Evolutionary conservation across 2,113 vertebrate species (phyloP).

Genomic region (Chamaetylas fuelleborni): DNA sequence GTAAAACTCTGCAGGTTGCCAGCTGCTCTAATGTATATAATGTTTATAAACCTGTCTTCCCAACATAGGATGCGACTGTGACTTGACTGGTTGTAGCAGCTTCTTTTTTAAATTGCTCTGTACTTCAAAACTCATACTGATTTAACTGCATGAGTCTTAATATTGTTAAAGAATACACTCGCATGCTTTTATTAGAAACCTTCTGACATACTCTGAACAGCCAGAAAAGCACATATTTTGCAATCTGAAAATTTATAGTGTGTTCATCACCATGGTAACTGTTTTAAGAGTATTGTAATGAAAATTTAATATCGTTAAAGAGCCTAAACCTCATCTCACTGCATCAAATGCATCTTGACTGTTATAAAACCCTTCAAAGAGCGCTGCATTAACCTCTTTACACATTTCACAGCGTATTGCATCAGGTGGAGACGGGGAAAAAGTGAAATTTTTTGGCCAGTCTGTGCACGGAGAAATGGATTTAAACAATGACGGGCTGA

Average conservation of each 20-base stretch:
- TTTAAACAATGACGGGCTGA: conserved; percentile 90
- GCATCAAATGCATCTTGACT: background rate
- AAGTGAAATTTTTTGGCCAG: conserved; percentile 94
- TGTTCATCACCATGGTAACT: background rate
- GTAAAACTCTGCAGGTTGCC: background rate
- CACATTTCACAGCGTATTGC: conserved; percentile 82
- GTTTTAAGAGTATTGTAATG: background rate
- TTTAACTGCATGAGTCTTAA: background rate
- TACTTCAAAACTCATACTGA: background rate
- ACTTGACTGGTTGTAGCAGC: background rate
- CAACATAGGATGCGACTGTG: background rate
- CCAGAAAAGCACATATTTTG: background rate
- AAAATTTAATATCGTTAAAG: background rate
- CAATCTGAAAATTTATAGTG: background rate
- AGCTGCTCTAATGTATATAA: background rate
- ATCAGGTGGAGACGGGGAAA: conserved; percentile 88
- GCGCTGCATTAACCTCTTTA: background rate
- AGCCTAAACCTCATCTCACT: background rate
- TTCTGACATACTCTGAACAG: background rate
- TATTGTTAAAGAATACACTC: background rate
- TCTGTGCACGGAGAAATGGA: conserved; percentile 97
- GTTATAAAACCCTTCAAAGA: background rate
- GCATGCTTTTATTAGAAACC: background rate
- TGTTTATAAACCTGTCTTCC: background rate
- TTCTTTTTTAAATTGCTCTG: background rate